Conservation (phyloP, 2,888 invertebrate genomes). For the Chrysolina americana region DNA sequence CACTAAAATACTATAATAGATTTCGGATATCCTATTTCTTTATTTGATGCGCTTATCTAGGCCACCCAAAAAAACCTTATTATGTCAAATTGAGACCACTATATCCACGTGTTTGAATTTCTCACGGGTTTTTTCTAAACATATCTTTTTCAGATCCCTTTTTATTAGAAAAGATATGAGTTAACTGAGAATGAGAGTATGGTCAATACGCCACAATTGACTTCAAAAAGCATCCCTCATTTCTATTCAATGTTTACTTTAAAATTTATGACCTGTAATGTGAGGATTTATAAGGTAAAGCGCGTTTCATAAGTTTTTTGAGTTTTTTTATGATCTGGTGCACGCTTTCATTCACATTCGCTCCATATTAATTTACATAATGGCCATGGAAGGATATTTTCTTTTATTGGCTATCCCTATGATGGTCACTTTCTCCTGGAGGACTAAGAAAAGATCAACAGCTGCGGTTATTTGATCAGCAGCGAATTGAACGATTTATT, state of each 20-base stretch:
- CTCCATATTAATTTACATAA: constrained; percentile 33
- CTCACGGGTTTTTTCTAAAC: constrained; percentile 47
- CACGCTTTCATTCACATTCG: constrained; percentile 23
- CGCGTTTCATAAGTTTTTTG: constrained; percentile 20
- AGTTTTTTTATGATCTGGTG: constrained; percentile 13
- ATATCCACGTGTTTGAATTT: constrained; percentile 54
- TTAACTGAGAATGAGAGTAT: constrained; percentile 27
- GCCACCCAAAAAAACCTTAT: constrained; percentile 42
- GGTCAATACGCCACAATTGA: constrained; percentile 47
- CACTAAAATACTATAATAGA: constrained; percentile 21
- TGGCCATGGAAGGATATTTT: constrained; percentile 8
- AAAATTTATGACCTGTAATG: constrained; percentile 30
- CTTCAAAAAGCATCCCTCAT: constrained; percentile 37
- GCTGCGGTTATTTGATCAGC: constrained; percentile 21
- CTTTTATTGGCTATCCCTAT: constrained; percentile 13
- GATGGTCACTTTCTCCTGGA: constrained; percentile 17
- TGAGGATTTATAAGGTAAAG: constrained; percentile 27
- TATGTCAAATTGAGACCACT: constrained; percentile 46
- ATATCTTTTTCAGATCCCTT: constrained; percentile 30
- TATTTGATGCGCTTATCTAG: constrained; percentile 46
- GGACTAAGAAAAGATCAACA: background rate
- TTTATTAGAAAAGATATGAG: constrained; percentile 1
- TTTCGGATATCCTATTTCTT: constrained; percentile 45
- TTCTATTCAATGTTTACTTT: constrained; percentile 36
- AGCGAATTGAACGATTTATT: constrained; percentile 7